Evolutionary conservation across 2,797 vertebrate species (phyloP), one percentile per base, ranked within the genome.

Genomic region (Brachymystax lenok): DNA sequence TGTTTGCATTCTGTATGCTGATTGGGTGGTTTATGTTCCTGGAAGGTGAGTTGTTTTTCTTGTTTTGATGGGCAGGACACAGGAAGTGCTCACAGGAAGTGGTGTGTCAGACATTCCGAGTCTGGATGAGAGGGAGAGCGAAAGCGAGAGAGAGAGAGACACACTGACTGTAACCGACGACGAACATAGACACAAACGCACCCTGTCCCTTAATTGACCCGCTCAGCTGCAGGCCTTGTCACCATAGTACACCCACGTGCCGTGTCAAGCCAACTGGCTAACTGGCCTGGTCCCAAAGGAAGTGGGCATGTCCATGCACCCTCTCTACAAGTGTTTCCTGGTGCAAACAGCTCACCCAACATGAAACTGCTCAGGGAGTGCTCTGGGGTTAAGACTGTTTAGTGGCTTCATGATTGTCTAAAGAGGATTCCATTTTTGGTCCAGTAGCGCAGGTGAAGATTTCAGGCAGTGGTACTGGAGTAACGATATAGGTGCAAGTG

Each of bases 21-120:
- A 83, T 24, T 56, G 69, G 35, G 69, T 67, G 59, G 74, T 75
- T 73, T 75, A 70, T 69, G 79, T 81, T 79, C 50, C 78, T 77
- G 84, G 78, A 79, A 84, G 78, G 71, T 64, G 77, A 78, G 75
- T 19, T 80, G 52, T n/a, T 40, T 27, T 73, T n/a, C 56, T 77
- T 80, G 54, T 82, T 88, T 83, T 81, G 71, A 83, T 66, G 59
- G 64, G 74, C n/a, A 73, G 17, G 16, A 4, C 54, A n/a, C 69
- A 83, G 83, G 77, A 87, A 78, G 54, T 73, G 69, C 27, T 35
- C 28, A 21, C 12, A 21, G 69, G 72, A 64, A 75, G 68, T 74
- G 52, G 14, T 68, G 56, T 51, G 72, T 69, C 75, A 71, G 56
- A 71, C 69, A 80, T 75, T 84, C 76, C 56, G 46, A n/a, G 14